Conservation (phyloP, 2,888 invertebrate species). For the Heteromyza rotundicornis region DNA sequence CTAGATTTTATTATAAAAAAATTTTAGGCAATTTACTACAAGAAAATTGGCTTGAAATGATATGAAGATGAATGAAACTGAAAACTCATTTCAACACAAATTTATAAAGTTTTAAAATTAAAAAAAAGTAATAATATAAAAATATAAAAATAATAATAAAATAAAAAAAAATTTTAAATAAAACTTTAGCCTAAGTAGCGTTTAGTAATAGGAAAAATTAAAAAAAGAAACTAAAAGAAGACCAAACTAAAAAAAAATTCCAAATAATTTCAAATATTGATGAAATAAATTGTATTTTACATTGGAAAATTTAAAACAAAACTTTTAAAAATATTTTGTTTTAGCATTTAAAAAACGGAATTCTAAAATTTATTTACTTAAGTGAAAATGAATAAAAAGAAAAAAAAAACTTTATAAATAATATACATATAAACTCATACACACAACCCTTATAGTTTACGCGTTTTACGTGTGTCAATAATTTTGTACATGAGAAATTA, state of each 20-base stretch:
- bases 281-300: slow-evolving; percentile 17
- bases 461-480: no score
- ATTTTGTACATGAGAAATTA: no score
- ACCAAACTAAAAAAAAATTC: slow-evolving; percentile 25
- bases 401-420: not conserved
- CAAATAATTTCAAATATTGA: slow-evolving; percentile 29
- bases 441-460: no score
- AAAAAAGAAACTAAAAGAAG: slow-evolving; percentile 3
- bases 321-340: no score
- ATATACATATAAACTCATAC: no score
- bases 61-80: slow-evolving; percentile 16
- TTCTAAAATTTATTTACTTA: slow-evolving; percentile 20
- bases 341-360: not conserved
- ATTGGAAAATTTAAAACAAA: no score
- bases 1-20: no score
- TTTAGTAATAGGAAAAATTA: not conserved
- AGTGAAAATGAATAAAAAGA: slow-evolving; percentile 16
- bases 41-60: not conserved
- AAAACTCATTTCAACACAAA: slow-evolving; percentile 23
- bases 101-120: slow-evolving; percentile 30
- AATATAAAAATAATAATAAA: not conserved
- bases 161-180: not conserved
- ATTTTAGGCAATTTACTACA: slow-evolving; percentile 1
- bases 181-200: no score
- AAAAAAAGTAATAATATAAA: slow-evolving; percentile 12